Conservation (phyloP, 1,140 invertebrate species). For the Philopotamus ludificatus region DNA sequence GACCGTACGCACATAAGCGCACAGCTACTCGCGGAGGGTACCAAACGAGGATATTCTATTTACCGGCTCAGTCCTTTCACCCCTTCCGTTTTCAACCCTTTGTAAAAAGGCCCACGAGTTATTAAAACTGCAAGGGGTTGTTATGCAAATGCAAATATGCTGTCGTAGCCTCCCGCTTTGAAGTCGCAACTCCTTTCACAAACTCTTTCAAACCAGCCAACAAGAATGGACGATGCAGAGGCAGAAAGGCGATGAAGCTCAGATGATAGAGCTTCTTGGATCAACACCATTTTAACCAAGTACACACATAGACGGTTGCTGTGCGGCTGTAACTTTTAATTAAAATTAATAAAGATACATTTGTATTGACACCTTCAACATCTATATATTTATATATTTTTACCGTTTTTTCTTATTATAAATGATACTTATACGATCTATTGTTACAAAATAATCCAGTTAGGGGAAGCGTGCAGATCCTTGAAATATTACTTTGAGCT, state of each 20-base stretch:
- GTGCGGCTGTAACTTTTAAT: too few species aligned
- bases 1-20: too few species aligned
- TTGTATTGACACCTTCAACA: neutral
- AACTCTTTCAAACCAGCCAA: neutral
- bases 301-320: too few species aligned
- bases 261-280: neutral
- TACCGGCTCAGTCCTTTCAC: neutral
- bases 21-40: too few species aligned
- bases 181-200: constrained; percentile 18
- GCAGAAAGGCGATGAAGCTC: neutral
- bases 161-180: constrained; percentile 7
- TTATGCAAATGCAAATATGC: constrained; percentile 28
- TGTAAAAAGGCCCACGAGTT: constrained; percentile 2
- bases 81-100: neutral
- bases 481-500: constrained; percentile 17
- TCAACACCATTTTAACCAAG: neutral
- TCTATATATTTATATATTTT: neutral
- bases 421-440: neutral
- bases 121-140: constrained; percentile 28
- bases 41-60: neutral
- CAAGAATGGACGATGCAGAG: neutral
- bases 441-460: too few species aligned
- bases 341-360: too few species aligned
- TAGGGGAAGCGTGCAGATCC: neutral
- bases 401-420: neutral